Conservation (phyloP, 2,888 invertebrate genomes). For the Merodon equestris region DNA sequence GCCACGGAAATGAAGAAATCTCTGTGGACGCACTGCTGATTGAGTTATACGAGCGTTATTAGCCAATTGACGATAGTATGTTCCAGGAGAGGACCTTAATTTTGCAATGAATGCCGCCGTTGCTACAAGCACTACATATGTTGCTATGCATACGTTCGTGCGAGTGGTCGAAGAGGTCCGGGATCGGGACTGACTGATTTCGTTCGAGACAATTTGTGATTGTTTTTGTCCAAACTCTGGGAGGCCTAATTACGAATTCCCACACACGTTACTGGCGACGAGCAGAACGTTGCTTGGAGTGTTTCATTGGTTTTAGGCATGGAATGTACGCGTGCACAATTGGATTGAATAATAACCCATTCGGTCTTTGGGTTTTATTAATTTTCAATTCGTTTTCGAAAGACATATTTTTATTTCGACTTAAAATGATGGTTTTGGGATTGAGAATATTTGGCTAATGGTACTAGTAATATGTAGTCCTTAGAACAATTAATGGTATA, state of each 20-base stretch:
- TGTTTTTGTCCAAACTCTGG: conserved; percentile 65
- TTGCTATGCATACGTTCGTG: neutral
- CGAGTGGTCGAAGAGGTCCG: conserved; percentile 15
- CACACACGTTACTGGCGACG: conserved; percentile 61
- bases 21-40: conserved; percentile 50
- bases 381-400: conserved; percentile 37
- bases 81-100: conserved; percentile 52
- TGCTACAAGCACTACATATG: conserved; percentile 6
- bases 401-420: too few relatives aligned
- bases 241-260: conserved; percentile 68
- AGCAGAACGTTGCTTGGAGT: conserved; percentile 2
- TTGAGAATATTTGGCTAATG: too few relatives aligned
- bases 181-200: conserved; percentile 56
- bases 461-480: too few relatives aligned
- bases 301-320: conserved; percentile 1
- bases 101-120: conserved; percentile 63
- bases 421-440: too few relatives aligned
- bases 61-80: conserved; percentile 64
- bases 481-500: too few relatives aligned
- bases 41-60: conserved; percentile 69
- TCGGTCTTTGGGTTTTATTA: conserved; percentile 49
- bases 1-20: conserved; percentile 64
- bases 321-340: conserved; percentile 49
- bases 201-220: conserved; percentile 64
- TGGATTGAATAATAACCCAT: conserved; percentile 25